Conservation (phyloP, 1,140 invertebrate genomes). For the Brachionus manjavacas region DNA sequence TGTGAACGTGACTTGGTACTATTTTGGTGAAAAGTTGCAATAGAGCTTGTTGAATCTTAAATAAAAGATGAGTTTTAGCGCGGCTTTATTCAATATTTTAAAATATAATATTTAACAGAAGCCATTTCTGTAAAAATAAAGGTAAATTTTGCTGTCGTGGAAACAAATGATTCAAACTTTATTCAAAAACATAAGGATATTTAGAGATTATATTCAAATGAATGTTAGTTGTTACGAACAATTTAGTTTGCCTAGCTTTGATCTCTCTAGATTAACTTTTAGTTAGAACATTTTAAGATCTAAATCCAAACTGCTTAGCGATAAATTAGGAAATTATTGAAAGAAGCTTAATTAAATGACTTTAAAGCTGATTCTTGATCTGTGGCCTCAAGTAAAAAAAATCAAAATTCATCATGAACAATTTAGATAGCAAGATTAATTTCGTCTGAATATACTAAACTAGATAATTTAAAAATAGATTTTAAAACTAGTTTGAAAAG, state of each 20-base stretch:
- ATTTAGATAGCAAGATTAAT: not conserved
- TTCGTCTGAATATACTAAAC: not conserved
- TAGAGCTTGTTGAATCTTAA: constrained; percentile 27
- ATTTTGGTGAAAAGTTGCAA: constrained; percentile 21
- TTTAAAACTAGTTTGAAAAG: not conserved
- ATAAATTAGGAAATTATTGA: not conserved
- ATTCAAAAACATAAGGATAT: not conserved
- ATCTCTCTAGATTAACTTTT: not conserved
- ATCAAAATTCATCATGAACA: not conserved
- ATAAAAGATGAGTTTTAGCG: not conserved
- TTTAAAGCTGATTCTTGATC: not conserved
- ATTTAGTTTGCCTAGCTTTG: not conserved
- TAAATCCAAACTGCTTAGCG: not conserved
- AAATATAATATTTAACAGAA: not conserved
- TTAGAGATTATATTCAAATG: not conserved
- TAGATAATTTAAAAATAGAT: not conserved
- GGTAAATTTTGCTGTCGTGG: constrained; percentile 4
- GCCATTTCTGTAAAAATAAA: not conserved
- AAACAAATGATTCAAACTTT: not conserved
- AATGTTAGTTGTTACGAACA: not conserved
- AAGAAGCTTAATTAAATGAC: not conserved
- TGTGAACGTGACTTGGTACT: not conserved
- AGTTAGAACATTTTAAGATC: not conserved
- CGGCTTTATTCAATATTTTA: not conserved
- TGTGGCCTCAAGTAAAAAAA: not conserved